These are phyloP conservation scores for Pelmatolapia mariae DNA, from an alignment of 2,113 vertebrate species.

Conservation along the genomic window DNA sequence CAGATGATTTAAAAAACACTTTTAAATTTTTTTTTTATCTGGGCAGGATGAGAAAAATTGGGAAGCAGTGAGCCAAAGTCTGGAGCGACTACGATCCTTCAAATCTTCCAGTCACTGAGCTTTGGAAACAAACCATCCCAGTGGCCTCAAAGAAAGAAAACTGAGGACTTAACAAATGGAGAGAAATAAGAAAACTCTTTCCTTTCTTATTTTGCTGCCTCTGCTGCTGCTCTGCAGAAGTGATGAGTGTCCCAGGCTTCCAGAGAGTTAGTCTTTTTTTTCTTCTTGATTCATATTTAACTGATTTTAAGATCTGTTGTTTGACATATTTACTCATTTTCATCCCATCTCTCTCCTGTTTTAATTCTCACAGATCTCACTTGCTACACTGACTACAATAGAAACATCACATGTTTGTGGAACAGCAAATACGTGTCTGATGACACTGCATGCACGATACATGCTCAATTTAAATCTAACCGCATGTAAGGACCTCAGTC, in stretches of 20 bases:
- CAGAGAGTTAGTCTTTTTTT: background rate
- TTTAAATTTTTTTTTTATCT: background rate
- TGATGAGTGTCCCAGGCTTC: accelerated
- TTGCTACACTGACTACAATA: background rate
- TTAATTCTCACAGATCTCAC: background rate
- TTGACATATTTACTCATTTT: background rate
- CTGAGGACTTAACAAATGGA: background rate
- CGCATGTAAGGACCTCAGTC: accelerated
- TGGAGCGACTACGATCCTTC: background rate
- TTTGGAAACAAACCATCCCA: background rate
- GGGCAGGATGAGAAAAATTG: background rate
- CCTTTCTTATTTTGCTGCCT: background rate
- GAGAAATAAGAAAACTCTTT: background rate
- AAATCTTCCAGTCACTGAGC: background rate
- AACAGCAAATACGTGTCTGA: background rate
- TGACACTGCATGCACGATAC: background rate
- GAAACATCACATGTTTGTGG: background rate
- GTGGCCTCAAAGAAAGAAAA: accelerated
- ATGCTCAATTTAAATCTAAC: accelerated
- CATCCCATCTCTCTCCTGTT: accelerated
- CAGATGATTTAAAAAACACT: background rate
- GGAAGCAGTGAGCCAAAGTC: background rate
- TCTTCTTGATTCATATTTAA: background rate
- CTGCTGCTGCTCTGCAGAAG: background rate
- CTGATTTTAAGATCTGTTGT: background rate